Evolutionary conservation across 2,888 invertebrate species (phyloP).

Genomic region (Escarpia spicata): DNA sequence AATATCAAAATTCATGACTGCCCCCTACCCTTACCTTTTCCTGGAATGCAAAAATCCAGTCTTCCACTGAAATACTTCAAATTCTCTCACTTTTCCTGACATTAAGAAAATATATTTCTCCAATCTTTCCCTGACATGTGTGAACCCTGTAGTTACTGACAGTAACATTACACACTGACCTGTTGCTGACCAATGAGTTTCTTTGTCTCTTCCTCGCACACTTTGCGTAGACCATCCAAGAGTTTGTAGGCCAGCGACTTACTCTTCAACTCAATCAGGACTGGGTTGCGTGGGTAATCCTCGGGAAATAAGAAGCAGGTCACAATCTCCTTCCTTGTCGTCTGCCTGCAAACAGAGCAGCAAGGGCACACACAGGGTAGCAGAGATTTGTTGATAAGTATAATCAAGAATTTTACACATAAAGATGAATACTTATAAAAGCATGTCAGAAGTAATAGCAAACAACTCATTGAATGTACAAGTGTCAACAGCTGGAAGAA

Average conservation of each 20-base stretch:
- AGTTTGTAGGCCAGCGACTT: constrained; percentile 75
- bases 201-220: constrained; percentile 73
- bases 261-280: constrained; percentile 77
- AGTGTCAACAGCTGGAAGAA: too few relatives aligned
- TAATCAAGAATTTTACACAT: not conserved
- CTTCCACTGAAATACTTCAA: too few relatives aligned
- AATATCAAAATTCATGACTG: too few relatives aligned
- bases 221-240: constrained; percentile 72
- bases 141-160: too few relatives aligned
- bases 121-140: too few relatives aligned
- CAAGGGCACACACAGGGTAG: not conserved
- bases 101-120: too few relatives aligned
- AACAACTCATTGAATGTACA: too few relatives aligned
- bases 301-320: constrained; percentile 76
- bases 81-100: too few relatives aligned
- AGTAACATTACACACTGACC: constrained; percentile 45
- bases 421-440: not conserved
- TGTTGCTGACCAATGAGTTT: constrained; percentile 70
- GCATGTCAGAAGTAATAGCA: too few relatives aligned
- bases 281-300: constrained; percentile 72
- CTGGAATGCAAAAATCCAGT: too few relatives aligned
- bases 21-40: too few relatives aligned
- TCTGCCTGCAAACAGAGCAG: constrained; percentile 48
- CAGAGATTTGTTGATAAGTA: not conserved
- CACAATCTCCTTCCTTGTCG: constrained; percentile 73